Percentiles rank a stretch among this genome's conserved stretches.
phyloP scores from a whole-genome alignment of 1,140 invertebrate species.

The Drosophila azteca region DNA sequence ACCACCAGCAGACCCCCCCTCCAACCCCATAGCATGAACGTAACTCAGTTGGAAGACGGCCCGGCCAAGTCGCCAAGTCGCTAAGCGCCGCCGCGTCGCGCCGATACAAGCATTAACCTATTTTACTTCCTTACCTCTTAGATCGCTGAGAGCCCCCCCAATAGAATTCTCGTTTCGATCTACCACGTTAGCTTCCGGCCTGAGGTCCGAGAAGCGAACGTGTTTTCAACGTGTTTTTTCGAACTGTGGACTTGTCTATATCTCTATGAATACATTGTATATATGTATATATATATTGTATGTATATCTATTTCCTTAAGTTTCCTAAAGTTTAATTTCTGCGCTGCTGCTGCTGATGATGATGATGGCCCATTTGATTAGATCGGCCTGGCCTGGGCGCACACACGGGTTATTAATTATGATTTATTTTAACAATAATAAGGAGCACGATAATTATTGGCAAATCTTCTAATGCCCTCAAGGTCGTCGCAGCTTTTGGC shows the following conservation, averaged over 20 bases:
- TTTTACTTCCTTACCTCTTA: conserved; percentile 65
- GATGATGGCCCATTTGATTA: conserved; percentile 56
- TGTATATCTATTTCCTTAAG: conserved; percentile 17
- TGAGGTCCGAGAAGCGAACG: conserved; percentile 46
- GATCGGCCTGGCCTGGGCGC: conserved; percentile 26
- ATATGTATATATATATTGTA: too few relatives aligned
- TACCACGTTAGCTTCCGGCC: conserved; percentile 51
- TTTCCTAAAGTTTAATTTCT: conserved; percentile 32
- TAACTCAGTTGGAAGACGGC: conserved; percentile 36
- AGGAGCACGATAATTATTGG: conserved; percentile 40
- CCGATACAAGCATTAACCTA: conserved; percentile 65
- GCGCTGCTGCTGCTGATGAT: neutral
- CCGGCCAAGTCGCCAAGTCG: conserved; percentile 48
- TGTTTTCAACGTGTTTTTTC: conserved; percentile 65
- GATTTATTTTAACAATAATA: conserved; percentile 48
- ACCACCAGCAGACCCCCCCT: conserved; percentile 58
- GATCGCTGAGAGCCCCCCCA: too few relatives aligned
- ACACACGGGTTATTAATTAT: conserved; percentile 34
- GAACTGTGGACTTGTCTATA: conserved; percentile 48
- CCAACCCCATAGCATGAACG: conserved; percentile 36
- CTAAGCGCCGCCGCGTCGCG: conserved; percentile 41
- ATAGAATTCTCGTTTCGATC: conserved; percentile 59
- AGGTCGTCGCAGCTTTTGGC: neutral
- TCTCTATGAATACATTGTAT: neutral
- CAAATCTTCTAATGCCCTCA: conserved; percentile 16